Base-by-base conservation (phyloP, 2,113 vertebrate genomes). In the Dissostichus mawsoni region DNA sequence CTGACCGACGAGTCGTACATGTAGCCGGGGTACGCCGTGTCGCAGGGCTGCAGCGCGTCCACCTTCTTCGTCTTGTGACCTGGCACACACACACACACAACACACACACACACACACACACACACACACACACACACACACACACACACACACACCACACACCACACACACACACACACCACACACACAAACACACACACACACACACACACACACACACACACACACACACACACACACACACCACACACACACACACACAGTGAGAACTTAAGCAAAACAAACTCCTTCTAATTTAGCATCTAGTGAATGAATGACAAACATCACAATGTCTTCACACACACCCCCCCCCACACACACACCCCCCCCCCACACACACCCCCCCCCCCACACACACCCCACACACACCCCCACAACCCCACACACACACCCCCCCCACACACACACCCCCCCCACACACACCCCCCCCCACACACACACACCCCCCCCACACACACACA, bases 21-120 rank as follows among this genome's bases (percentile, higher is more conserved):
- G 17, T 98, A 99, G 55, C 96, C 95, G 0, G 97, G 97, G 69
- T 99, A 99, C 18, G 96, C 95, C 0, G 97, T 99, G 95, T 99
- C 96, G 0, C 98, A 99, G 11, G 98, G 98, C 83, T 96, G 96
- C 81, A 97, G 62, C 1, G 64, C 52, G 0, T 97, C 97, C 0
- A 96, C 92, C 88, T 97, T 98, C 95, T 94, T 98, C 87, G 97
- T 96, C 84, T 81, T 97, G 92, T 99, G 98, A 79, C 94, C 98
- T 99, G 93, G 0, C 0, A 66, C 18, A 72, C 8, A 62, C 36
- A 71, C 36, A 75, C 55, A 66, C 41, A 53, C 69, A 17, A 17
- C n/a, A 85, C 67, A 25, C 45, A 70, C 62, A 69, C 25, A 52
- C 48, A 53, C 48, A 62, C 63, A 84, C 16, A 68, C 78, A 55